Percentiles rank a stretch among this genome's conserved stretches.
phyloP scores from a whole-genome alignment of 1,140 invertebrate species.

The Saccostrea echinata region DNA sequence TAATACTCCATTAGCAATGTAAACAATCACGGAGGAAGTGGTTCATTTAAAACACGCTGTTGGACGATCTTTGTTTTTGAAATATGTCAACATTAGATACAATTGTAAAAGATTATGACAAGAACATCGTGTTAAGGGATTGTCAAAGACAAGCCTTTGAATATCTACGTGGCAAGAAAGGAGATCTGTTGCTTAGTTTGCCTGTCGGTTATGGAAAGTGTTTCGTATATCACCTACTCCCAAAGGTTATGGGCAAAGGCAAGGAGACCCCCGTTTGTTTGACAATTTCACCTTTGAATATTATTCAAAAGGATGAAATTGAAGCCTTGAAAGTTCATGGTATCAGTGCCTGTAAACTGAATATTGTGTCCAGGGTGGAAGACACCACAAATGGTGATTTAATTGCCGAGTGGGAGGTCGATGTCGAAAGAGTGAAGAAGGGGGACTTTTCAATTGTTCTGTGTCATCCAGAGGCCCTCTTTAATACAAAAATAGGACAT shows the following conservation, averaged over 20 bases:
- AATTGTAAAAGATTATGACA: conserved; percentile 32
- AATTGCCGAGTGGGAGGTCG: neutral
- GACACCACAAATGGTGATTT: conserved; percentile 22
- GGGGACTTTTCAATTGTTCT: conserved; percentile 32
- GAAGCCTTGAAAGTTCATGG: conserved; percentile 36
- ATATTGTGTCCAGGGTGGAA: conserved; percentile 35
- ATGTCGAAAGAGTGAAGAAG: neutral
- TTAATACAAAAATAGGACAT: neutral
- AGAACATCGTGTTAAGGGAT: conserved; percentile 41
- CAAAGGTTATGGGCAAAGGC: conserved; percentile 25
- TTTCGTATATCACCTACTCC: conserved; percentile 47
- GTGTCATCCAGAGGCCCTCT: conserved; percentile 41
- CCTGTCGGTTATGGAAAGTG: conserved; percentile 55
- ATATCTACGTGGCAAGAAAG: conserved; percentile 43
- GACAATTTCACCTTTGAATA: conserved; percentile 44
- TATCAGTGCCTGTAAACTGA: conserved; percentile 45
- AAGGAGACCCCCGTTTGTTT: conserved; percentile 13
- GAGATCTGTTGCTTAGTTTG: conserved; percentile 43
- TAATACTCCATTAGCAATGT: conserved; percentile 7
- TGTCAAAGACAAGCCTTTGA: conserved; percentile 41
- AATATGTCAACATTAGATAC: too few relatives aligned
- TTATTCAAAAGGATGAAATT: conserved; percentile 53
- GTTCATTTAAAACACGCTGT: neutral
- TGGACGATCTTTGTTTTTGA: too few relatives aligned
- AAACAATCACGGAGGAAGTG: neutral